Evolutionary conservation across 2,888 invertebrate species (phyloP), one percentile per base, ranked within the genome.

Genomic region (Hypsopygia costalis): DNA sequence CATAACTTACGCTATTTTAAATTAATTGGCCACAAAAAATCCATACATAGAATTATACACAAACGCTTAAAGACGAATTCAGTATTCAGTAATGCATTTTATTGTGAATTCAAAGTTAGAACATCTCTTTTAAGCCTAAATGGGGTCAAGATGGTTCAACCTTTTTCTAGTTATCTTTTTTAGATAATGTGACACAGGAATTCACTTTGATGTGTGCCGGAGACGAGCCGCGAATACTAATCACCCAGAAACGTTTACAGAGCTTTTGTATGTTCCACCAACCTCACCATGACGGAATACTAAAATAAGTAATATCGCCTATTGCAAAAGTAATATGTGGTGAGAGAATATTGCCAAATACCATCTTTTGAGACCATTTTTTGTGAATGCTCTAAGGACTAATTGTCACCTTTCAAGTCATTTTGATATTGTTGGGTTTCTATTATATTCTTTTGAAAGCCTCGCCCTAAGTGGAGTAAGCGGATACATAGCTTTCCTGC

Each of bases 141-240:
- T n/a, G n/a, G 25, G 25, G 25, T 25, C 25, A 25, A 25, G 25
- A 8, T n/a, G 25, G 8, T n/a, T 5, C 25, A 25, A 7, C 25
- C 25, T 25, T 25, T 6, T 25, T 25, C 25, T 25, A 25, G 25
- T 43, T 46, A 44, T 46, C 44, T 49, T 41, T 49, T 44, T 46
- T 43, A 43, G 44, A 49, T 49, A 46, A 46, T 46, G 46, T 46
- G 46, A 41, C 49, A 35, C 46, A 39, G 44, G 44, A 44, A 41
- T 46, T 46, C 41, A 41, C 46, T 46, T 46, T 49, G 49, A 46
- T 49, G 46, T 49, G 49, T 49, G 49, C 43, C 27, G 33, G 21
- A 36, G 35, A 46, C 49, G 46, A 21, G 11, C 28, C 31, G 32
- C 32, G 49, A 46, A 49, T 49, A 49, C 49, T 49, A 44, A 49